Conservation (phyloP, 2,113 vertebrate species). For the Sceloporus undulatus region DNA sequence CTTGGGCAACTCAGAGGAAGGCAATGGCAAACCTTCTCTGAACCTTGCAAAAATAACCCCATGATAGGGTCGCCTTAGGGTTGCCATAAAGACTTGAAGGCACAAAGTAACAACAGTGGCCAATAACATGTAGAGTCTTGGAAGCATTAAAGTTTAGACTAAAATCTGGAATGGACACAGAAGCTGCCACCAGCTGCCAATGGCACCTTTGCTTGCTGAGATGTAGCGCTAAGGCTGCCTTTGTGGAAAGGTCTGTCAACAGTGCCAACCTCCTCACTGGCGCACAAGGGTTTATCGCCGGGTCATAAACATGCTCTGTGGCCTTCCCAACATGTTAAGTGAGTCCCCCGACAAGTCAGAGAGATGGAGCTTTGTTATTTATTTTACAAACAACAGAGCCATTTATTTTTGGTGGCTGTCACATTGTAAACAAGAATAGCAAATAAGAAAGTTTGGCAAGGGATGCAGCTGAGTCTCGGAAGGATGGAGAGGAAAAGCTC, state of each 20-base stretch:
- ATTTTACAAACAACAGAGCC: slow-evolving; percentile 18
- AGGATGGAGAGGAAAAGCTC: neutral
- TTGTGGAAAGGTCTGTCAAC: neutral
- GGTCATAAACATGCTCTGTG: slow-evolving; percentile 4
- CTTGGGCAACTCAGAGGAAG: no score
- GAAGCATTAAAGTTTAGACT: no score
- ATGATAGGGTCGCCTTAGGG: no score
- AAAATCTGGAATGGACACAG: no score
- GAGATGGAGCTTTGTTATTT: slow-evolving; percentile 19
- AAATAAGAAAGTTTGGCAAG: neutral
- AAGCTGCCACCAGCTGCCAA: no score
- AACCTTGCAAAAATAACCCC: no score
- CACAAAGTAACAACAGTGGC: no score
- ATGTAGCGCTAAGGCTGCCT: neutral
- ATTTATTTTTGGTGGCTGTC: neutral
- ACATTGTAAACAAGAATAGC: neutral
- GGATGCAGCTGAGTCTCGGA: neutral
- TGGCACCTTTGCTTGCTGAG: neutral
- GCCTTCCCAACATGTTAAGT: neutral
- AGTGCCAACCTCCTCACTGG: neutral
- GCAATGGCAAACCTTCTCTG: no score
- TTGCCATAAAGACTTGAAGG: no score
- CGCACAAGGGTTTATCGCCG: neutral
- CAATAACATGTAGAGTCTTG: no score
- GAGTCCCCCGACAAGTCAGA: slow-evolving; percentile 20